Conservation (phyloP, 1,140 invertebrate genomes). For the Drosophila sulfurigaster region DNA sequence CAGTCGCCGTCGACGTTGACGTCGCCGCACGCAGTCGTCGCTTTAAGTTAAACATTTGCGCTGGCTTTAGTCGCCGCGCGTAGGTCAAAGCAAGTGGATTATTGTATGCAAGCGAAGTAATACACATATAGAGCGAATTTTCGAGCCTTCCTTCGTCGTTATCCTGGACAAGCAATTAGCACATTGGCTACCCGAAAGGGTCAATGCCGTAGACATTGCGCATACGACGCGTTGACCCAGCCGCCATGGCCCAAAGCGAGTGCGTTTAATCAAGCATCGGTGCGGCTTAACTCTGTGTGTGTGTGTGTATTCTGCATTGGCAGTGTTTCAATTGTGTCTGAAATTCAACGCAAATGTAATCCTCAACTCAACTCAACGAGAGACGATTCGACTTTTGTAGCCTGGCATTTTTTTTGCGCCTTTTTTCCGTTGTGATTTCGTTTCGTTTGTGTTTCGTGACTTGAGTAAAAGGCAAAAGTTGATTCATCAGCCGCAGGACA, state of each 20-base stretch:
- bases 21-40: slow-evolving; percentile 54
- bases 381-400: slow-evolving; percentile 5
- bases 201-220: slow-evolving; percentile 49
- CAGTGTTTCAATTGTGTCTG: slow-evolving; percentile 69
- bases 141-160: slow-evolving; percentile 39
- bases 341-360: slow-evolving; percentile 77
- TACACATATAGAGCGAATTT: too few relatives aligned
- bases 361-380: slow-evolving; percentile 34
- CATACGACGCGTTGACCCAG: slow-evolving; percentile 60
- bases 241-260: slow-evolving; percentile 18
- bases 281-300: slow-evolving; percentile 35
- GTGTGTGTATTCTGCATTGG: slow-evolving; percentile 35
- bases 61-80: slow-evolving; percentile 72
- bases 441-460: slow-evolving; percentile 79
- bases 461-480: slow-evolving; percentile 80
- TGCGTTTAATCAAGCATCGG: slow-evolving; percentile 67
- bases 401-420: background rate
- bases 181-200: slow-evolving; percentile 38
- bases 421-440: slow-evolving; percentile 48
- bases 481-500: slow-evolving; percentile 82
- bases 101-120: slow-evolving; percentile 50
- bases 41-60: slow-evolving; percentile 65
- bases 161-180: slow-evolving; percentile 73
- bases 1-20: slow-evolving; percentile 29
- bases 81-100: slow-evolving; percentile 79